Base-by-base conservation (phyloP, 2,797 vertebrate species). In the Microcaecilia unicolor region DNA sequence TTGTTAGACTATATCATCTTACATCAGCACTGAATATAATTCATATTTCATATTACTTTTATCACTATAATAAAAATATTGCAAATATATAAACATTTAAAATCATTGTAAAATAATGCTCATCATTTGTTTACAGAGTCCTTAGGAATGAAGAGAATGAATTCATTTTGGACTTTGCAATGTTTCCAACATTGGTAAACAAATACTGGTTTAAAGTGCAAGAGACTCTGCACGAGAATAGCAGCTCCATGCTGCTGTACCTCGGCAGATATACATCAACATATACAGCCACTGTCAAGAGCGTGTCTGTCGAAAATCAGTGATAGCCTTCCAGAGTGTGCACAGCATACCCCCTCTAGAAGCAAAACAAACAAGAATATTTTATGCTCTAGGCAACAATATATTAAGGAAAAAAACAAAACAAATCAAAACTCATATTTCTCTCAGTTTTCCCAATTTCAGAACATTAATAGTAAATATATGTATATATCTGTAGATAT, bases 271-370 rank as follows among this genome's bases (percentile, higher is more conserved):
- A 70, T 44, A 46, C 15, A 7, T 45, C 64, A 38, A 21, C 45
- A 28, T 44, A 25, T 9, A 24, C 38, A 22, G n/a, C 2, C 48
- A 24, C 5, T 8, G 40, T 76, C 86, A 92, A 62, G 65, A 41
- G 2, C 76, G 84, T 38, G 90, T 88, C 64, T 87, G 72, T 56
- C 93, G 78, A 51, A 89, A 81, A 61, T 94, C 89, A 18, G 57
- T 70, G 69, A 98, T 96, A 58, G 92, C 89, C 64, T 87, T 98
- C 94, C 95, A 98, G 24, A 98, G 79, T 0, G 85, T 85, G 67
- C 94, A 98, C 32, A 99, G 76, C 62, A 90, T 81, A 41, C 95
- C 95, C 23, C 95, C 95, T 72, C 95, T 98, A n/a, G 81, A 20
- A 11, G 7, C 14, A 46, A 60, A 55, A 28, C 3, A 7, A 22